phyloP scores from a whole-genome alignment of 2,113 vertebrate species.

The Ranitomeya imitator region DNA sequence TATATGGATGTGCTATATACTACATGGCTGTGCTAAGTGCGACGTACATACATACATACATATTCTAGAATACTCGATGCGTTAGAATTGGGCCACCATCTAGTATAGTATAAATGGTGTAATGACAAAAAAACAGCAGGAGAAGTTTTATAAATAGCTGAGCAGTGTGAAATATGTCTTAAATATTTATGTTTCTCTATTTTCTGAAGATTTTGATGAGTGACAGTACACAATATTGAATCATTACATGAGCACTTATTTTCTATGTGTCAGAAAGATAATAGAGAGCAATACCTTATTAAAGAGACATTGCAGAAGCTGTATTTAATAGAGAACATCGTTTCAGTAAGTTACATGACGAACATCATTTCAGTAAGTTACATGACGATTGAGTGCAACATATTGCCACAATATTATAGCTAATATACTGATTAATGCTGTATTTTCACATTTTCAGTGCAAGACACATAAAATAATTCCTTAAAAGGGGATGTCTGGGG shows the following conservation, averaged over 20 bases:
- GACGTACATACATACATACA: too few species aligned
- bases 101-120: not conserved
- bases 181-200: not conserved
- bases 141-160: not conserved
- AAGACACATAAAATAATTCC: not conserved
- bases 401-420: not conserved
- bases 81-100: too few species aligned
- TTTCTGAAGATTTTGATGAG: not conserved
- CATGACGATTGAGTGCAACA: not conserved
- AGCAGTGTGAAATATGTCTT: not conserved
- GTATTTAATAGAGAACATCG: not conserved
- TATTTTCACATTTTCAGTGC: not conserved
- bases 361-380: not conserved
- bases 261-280: not conserved
- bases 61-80: too few species aligned
- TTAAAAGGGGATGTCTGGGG: not conserved
- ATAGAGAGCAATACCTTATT: not conserved
- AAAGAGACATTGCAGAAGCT: not conserved
- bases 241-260: not conserved
- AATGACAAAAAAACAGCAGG: not conserved
- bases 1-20: too few species aligned
- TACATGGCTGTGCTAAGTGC: too few species aligned
- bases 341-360: not conserved
- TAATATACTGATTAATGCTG: not conserved
- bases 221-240: not conserved